phyloP scores from a whole-genome alignment of 1,140 invertebrate genomes.

The Ptiloglossa arizonensis region DNA sequence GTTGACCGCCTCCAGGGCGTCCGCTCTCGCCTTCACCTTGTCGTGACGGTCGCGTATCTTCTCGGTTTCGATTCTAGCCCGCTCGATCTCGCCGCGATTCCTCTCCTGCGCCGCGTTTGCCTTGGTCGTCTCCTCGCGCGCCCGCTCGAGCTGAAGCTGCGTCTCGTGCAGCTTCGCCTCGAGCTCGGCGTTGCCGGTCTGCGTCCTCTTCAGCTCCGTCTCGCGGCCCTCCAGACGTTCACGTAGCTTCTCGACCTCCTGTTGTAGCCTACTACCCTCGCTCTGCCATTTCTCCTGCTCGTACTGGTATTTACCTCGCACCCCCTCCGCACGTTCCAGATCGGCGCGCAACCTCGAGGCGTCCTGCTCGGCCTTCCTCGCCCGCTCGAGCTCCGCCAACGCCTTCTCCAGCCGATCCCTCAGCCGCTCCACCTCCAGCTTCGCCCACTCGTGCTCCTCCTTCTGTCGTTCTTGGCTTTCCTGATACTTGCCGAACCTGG shows the following conservation, averaged over 20 bases:
- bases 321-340: conserved; percentile 88
- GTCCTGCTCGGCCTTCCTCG: conserved; percentile 87
- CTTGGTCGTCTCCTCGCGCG: conserved; percentile 89
- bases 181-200: conserved; percentile 85
- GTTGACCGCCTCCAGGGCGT: conserved; percentile 88
- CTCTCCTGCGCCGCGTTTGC: conserved; percentile 88
- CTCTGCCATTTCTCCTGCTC: conserved; percentile 90
- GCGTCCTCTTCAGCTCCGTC: conserved; percentile 87
- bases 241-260: conserved; percentile 87
- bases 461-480: conserved; percentile 88
- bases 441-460: conserved; percentile 90
- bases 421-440: conserved; percentile 91
- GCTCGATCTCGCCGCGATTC: conserved; percentile 88
- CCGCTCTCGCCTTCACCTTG: conserved; percentile 87
- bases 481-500: conserved; percentile 89
- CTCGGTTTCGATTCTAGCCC: conserved; percentile 91
- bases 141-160: conserved; percentile 90
- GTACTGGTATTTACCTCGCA: conserved; percentile 93
- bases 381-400: conserved; percentile 88
- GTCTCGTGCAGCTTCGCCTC: conserved; percentile 90
- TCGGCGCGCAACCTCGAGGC: conserved; percentile 86
- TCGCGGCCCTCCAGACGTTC: conserved; percentile 89
- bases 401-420: conserved; percentile 92
- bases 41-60: conserved; percentile 92
- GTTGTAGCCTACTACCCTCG: conserved; percentile 83